Base-by-base conservation (phyloP, 2,113 vertebrate genomes). In the Prunella himalayana region DNA sequence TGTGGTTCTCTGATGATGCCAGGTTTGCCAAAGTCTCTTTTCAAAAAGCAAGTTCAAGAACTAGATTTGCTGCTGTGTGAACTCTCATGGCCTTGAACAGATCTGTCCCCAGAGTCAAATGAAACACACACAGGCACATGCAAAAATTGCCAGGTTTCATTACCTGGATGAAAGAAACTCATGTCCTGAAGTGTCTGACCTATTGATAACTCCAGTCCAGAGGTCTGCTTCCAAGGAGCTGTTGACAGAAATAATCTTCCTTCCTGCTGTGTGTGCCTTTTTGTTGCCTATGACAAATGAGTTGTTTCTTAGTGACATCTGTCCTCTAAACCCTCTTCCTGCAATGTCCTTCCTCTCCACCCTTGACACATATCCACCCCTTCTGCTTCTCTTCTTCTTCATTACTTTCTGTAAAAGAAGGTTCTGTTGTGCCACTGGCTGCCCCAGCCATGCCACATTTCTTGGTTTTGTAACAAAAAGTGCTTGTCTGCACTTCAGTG, bases 91-190 rank as follows among this genome's bases (percentile, higher is more conserved):
- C 33, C 86, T 85, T 44, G 33, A 59, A 47, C 10, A 33, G 25
- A 10, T 61, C 15, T 85, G 20, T 69, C 22, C 9, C 35, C 22
- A 35, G n/a, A 50, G 21, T 75, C 23, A 39, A 39, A 44, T 63
- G 13, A 60, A 95, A 25, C 0, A 0, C 53, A 13, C 15, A 12
- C 2, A n/a, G 28, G 17, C 25, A 15, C 11, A 8, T 0, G 2
- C 8, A 15, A 20, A 81, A 56, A 53, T n/a, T 53, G 8, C 10
- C 18, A 31, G 13, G 7, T 73, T 94, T 83, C 76, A 13, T 82
- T 83, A 49, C 20, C 24, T 68, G n/a, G 21, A 51, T 75, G 25
- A 75, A 75, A 68, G 65, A 88, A 79, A 37, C 10, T 13, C 7
- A 9, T 70, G 13, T 51, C 65, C 47, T 39, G 59, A 63, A 39